Base-by-base conservation (phyloP, 2,113 vertebrate species). In the Aphelocoma coerulescens region DNA sequence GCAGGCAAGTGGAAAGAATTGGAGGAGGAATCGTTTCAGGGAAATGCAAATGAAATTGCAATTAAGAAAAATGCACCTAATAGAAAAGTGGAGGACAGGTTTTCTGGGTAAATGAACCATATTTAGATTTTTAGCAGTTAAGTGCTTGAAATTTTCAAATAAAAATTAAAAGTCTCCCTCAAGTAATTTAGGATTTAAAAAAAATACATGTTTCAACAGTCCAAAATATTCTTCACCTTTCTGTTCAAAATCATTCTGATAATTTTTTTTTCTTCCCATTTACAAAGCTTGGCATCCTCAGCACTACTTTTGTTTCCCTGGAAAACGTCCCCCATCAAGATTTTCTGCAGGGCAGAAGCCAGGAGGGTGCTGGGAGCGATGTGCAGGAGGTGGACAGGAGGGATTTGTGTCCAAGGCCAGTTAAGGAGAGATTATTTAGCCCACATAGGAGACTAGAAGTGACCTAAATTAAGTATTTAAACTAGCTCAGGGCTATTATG, bases 401-500 rank as follows among this genome's bases (percentile, higher is more conserved):
- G 86, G 95, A 95, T 96, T 97, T 96, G 78, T 75, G 78, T 89
- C 86, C 89, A 71, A 92, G 92, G 92, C 91, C 80, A 73, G 93
- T 78, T 97, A 96, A 96, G 89, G 96, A 89, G 95, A 96, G 96
- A 94, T 96, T 96, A 97, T 94, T 96, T 90, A 95, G 55, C 77
- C 89, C 44, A 22, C 95, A 94, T 10, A 85, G 91, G 88, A 95
- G 96, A 93, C 95, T 95, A 94, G 85, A 61, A 95, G 91, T 96
- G 96, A 96, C 96, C 96, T 96, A 95, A 96, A 97, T 96, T 95
- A 97, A 97, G 96, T 96, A 96, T 96, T 97, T 97, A 96, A 96
- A 94, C 96, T 95, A 97, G 96, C 96, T 97, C 96, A 96, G 93
- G 96, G 96, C 94, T 97, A 96, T 96, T 97, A 96, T 85, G 88